Conservation (phyloP, 2,888 invertebrate genomes). For the Beris morrisii region DNA sequence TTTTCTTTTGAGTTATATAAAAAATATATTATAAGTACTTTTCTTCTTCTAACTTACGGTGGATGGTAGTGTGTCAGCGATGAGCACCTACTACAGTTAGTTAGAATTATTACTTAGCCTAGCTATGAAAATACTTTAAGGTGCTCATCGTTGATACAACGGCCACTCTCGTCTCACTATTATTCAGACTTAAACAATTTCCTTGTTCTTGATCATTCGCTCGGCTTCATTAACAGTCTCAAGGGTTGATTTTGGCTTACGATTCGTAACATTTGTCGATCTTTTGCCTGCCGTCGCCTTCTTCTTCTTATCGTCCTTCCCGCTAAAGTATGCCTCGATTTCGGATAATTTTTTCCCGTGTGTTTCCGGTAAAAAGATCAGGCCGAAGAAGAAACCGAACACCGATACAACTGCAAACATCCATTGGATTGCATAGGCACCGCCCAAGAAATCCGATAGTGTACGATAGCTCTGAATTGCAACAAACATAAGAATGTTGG, state of each 20-base stretch:
- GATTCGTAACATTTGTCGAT: conserved; percentile 22
- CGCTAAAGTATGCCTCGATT: conserved; percentile 63
- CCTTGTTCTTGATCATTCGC: conserved; percentile 39
- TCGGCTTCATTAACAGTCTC: conserved; percentile 42
- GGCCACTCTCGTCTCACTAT: not conserved
- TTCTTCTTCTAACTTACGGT: too few species aligned
- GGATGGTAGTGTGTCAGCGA: too few species aligned
- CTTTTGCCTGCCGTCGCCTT: conserved; percentile 17
- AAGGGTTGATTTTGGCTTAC: conserved; percentile 38
- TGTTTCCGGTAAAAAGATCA: conserved; percentile 63
- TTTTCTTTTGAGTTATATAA: too few species aligned
- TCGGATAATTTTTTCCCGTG: conserved; percentile 64
- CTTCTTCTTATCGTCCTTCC: conserved; percentile 49
- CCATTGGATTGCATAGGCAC: conserved; percentile 60
- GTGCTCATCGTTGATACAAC: not conserved
- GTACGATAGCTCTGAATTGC: conserved; percentile 60
- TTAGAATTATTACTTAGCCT: too few species aligned
- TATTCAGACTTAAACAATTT: conserved; percentile 17
- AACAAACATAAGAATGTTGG: conserved; percentile 62
- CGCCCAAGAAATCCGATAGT: conserved; percentile 51
- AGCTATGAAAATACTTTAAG: not conserved
- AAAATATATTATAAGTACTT: too few species aligned
- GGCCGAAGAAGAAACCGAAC: conserved; percentile 45
- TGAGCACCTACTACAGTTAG: too few species aligned
- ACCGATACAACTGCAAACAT: conserved; percentile 60